Evolutionary conservation across 2,113 vertebrate genomes (phyloP).

Genomic region (Acanthochromis polyacanthus): DNA sequence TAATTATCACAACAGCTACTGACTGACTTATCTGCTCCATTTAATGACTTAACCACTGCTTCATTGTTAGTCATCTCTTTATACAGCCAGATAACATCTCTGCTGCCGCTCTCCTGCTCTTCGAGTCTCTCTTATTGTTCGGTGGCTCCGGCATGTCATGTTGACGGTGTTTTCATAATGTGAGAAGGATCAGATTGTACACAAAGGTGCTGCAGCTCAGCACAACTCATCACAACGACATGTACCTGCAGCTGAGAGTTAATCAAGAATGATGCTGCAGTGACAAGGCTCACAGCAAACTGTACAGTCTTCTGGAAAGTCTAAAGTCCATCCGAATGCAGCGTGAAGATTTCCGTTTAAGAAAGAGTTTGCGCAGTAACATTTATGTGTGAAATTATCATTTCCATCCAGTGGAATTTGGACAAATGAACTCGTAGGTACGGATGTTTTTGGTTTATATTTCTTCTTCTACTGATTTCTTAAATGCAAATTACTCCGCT

Average conservation of each 20-base stretch:
- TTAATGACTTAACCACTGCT: constrained; percentile 28
- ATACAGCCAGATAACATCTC: constrained; percentile 14
- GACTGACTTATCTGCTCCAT: constrained; percentile 29
- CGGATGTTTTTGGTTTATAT: too few relatives aligned
- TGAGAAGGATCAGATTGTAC: constrained; percentile 5
- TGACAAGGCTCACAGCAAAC: not conserved
- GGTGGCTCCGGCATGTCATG: not conserved
- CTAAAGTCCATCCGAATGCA: not conserved
- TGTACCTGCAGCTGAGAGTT: constrained; percentile 24
- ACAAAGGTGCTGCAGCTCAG: constrained; percentile 29
- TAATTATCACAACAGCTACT: constrained; percentile 10
- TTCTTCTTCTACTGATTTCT: too few relatives aligned
- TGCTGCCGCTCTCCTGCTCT: not conserved
- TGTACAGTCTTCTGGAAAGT: not conserved
- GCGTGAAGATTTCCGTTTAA: too few relatives aligned
- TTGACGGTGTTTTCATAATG: constrained; percentile 50
- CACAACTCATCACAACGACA: constrained; percentile 31
- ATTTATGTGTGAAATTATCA: too few relatives aligned
- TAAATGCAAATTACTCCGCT: too few relatives aligned
- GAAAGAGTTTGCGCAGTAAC: too few relatives aligned
- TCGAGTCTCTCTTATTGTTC: constrained; percentile 23
- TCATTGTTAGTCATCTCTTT: constrained; percentile 38
- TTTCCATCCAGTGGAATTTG: too few relatives aligned
- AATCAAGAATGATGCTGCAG: constrained; percentile 23
- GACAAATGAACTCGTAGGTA: too few relatives aligned